These are phyloP conservation scores for Hydrotaea diabolus DNA, from an alignment of 2,888 invertebrate species.

Conservation along the genomic window DNA sequence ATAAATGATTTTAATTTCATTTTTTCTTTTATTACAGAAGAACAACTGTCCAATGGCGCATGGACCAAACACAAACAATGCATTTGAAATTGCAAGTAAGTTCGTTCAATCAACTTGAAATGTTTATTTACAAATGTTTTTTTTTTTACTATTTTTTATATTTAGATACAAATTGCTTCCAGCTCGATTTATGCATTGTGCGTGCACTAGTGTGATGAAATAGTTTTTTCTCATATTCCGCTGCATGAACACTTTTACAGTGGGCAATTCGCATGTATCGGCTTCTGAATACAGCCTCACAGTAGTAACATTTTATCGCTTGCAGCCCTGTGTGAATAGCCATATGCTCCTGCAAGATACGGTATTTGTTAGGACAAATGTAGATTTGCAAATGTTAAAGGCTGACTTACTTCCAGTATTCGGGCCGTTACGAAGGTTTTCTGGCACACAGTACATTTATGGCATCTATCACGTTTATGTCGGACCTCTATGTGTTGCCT, in stretches of 20 bases:
- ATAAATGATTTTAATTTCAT: too few relatives aligned
- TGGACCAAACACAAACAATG: too few relatives aligned
- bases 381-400: background rate
- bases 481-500: conserved; percentile 56
- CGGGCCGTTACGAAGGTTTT: conserved; percentile 48
- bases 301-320: conserved; percentile 76
- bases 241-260: conserved; percentile 76
- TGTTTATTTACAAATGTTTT: too few relatives aligned
- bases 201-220: too few relatives aligned
- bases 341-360: conserved; percentile 76
- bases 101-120: too few relatives aligned
- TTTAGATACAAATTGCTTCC: too few relatives aligned
- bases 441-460: conserved; percentile 66
- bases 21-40: too few relatives aligned
- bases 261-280: conserved; percentile 77
- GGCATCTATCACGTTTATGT: conserved; percentile 57
- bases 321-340: conserved; percentile 77
- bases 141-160: too few relatives aligned
- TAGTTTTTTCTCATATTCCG: conserved; percentile 69
- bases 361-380: background rate
- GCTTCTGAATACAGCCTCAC: conserved; percentile 75
- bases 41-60: too few relatives aligned
- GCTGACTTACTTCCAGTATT: conserved; percentile 64
- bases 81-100: too few relatives aligned
- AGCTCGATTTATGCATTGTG: too few relatives aligned